These are phyloP conservation scores for Hipparchia semele DNA, from an alignment of 2,888 invertebrate species.

Conservation along the genomic window DNA sequence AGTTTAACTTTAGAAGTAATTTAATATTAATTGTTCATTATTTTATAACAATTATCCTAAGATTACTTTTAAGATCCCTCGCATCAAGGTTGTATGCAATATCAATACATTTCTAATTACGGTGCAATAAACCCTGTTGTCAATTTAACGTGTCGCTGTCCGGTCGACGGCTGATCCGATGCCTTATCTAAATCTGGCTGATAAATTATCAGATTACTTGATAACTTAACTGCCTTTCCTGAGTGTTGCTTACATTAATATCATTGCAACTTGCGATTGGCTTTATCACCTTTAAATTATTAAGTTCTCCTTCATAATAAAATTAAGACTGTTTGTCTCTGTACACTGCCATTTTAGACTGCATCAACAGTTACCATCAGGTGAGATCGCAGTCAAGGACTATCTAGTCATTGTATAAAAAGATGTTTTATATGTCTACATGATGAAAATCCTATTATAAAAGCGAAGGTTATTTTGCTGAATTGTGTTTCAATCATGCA, in stretches of 20 bases:
- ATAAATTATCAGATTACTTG: constrained; percentile 24
- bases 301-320: background rate
- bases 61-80: background rate
- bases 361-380: too few species aligned
- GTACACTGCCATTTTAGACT: too few species aligned
- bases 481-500: too few species aligned
- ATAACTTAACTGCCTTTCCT: constrained; percentile 20
- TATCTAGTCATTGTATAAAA: too few species aligned
- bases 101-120: background rate
- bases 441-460: too few species aligned
- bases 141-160: constrained; percentile 20
- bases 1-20: too few species aligned
- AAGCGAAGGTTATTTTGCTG: too few species aligned
- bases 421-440: too few species aligned
- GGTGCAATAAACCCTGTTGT: constrained; percentile 19
- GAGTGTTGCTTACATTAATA: constrained; percentile 11
- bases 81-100: background rate
- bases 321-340: too few species aligned
- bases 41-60: too few species aligned
- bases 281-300: background rate
- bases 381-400: too few species aligned
- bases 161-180: constrained; percentile 6
- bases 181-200: constrained; percentile 21
- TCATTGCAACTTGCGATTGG: constrained; percentile 17
- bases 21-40: too few species aligned